Percentiles rank a stretch among this genome's conserved stretches.
Evolutionary conservation across 2,797 vertebrate species (phyloP).

Genomic region (Lagothrix lagotricha): DNA sequence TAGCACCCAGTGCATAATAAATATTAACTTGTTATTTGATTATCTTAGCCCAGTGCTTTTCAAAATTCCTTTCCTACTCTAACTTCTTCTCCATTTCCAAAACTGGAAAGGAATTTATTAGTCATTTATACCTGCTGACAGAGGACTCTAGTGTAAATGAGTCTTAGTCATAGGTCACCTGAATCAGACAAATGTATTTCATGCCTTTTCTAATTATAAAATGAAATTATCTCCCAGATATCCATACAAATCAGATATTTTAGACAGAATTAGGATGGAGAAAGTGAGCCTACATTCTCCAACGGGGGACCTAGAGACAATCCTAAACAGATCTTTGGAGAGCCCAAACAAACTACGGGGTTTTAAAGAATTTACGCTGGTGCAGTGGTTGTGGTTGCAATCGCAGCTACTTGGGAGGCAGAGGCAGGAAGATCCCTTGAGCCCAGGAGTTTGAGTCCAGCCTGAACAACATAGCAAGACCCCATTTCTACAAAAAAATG

Average conservation of each 20-base stretch:
- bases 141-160: background rate
- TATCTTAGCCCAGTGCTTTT: background rate
- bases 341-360: background rate
- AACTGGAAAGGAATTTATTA: constrained; percentile 23
- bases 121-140: background rate
- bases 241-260: background rate
- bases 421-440: background rate
- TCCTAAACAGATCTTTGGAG: background rate
- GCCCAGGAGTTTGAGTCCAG: background rate
- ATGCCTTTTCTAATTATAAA: background rate
- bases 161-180: background rate
- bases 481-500: background rate
- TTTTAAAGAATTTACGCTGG: background rate
- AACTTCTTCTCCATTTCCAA: constrained; percentile 35
- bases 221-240: background rate
- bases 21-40: constrained; percentile 3
- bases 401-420: background rate
- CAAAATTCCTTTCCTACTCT: constrained; percentile 36
- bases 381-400: background rate
- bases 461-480: background rate
- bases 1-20: background rate
- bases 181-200: background rate
- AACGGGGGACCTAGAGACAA: background rate
- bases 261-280: background rate
- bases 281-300: background rate